Percentiles rank a stretch among this genome's conserved stretches.
Conservation (phyloP, 2,888 invertebrate genomes). For the Gnatocerus cornutus region DNA sequence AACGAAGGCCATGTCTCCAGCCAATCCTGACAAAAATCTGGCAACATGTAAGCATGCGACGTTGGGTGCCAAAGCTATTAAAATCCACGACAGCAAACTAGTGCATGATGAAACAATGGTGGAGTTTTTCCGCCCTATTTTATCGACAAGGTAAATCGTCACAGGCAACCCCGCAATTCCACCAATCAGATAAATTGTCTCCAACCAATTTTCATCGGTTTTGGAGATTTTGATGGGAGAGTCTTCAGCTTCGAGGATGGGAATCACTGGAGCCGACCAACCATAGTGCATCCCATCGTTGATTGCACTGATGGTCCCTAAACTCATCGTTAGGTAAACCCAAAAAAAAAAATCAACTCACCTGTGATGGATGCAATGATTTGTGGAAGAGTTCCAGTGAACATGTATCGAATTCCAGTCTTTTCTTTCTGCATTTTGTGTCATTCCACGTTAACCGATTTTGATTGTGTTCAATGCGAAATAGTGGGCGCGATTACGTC, state of each 20-base stretch:
- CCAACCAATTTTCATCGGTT: slow-evolving; percentile 60
- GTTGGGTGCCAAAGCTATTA: slow-evolving; percentile 60
- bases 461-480: too few species aligned
- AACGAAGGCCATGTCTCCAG: slow-evolving; percentile 68
- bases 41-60: slow-evolving; percentile 63
- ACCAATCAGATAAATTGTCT: slow-evolving; percentile 60
- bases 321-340: too few species aligned
- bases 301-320: slow-evolving; percentile 67
- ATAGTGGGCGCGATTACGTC: not conserved
- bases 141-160: slow-evolving; percentile 63
- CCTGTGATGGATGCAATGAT: slow-evolving; percentile 45
- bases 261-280: slow-evolving; percentile 68
- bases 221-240: slow-evolving; percentile 62
- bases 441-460: not conserved
- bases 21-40: slow-evolving; percentile 65
- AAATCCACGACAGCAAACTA: slow-evolving; percentile 65
- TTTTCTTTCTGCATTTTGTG: slow-evolving; percentile 25
- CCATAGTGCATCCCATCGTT: slow-evolving; percentile 70
- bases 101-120: slow-evolving; percentile 64
- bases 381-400: slow-evolving; percentile 44
- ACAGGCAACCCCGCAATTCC: slow-evolving; percentile 63
- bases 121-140: slow-evolving; percentile 64
- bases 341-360: slow-evolving; percentile 11
- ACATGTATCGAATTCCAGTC: slow-evolving; percentile 32
- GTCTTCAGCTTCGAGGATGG: slow-evolving; percentile 61